A percentile compares a stretch with the other conserved stretches of the same genome.
Conservation (phyloP, 2,113 vertebrate genomes). For the Platysternon megacephalum region DNA sequence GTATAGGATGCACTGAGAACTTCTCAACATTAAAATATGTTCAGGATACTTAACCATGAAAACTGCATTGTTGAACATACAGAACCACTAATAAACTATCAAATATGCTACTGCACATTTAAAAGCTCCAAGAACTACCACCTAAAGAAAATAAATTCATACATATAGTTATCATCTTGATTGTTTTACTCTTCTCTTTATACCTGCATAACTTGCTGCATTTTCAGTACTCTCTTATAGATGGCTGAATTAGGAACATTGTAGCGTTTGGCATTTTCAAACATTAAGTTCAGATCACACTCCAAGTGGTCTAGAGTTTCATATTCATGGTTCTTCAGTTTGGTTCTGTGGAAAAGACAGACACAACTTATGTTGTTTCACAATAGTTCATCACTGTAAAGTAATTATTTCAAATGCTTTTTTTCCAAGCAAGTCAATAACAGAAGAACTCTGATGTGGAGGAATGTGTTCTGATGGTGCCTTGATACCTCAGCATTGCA, state of each 20-base stretch:
- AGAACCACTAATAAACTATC: not conserved
- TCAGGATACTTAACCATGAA: not conserved
- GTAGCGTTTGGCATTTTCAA: slow-evolving; percentile 98
- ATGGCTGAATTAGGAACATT: slow-evolving; percentile 97
- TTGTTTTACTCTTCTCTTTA: not conserved
- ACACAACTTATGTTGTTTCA: not conserved
- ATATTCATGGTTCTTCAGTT: slow-evolving; percentile 96
- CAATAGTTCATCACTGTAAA: not conserved
- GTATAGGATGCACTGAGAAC: not conserved
- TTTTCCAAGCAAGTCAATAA: not conserved
- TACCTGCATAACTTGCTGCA: slow-evolving; percentile 98
- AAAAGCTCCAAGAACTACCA: not conserved
- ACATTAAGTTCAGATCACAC: slow-evolving; percentile 93
- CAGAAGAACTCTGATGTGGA: not conserved
- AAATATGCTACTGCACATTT: not conserved
- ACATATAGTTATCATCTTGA: not conserved
- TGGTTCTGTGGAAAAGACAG: slow-evolving; percentile 84
- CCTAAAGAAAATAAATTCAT: not conserved
- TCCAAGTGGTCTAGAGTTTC: slow-evolving; percentile 95
- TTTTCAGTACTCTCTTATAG: slow-evolving; percentile 95
- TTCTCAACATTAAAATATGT: not conserved
- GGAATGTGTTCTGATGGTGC: accelerated
- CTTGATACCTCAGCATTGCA: not conserved
- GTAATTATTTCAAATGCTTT: not conserved
- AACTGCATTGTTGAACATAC: not conserved